Percentiles rank a stretch among this genome's conserved stretches.
Evolutionary conservation across 30 jellyfish, hydroid and myxozoan genomes (phyloP).

Genomic region (Turritopsis rubra): DNA sequence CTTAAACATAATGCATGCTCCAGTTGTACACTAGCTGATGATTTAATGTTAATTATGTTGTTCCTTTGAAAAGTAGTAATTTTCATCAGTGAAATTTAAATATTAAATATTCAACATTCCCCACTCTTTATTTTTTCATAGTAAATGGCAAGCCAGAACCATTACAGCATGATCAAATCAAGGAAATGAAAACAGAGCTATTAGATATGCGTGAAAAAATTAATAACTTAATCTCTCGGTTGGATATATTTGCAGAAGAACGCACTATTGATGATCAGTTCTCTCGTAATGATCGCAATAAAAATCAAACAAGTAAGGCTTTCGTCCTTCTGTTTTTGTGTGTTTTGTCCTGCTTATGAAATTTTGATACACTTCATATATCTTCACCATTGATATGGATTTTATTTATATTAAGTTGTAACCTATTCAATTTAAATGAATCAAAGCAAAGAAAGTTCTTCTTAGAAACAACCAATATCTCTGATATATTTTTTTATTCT

Average conservation of each 20-base stretch:
- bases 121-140: neutral
- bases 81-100: neutral
- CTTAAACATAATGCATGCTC: too few species aligned
- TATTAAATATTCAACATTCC: too few species aligned
- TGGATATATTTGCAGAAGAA: slow-evolving; percentile 63
- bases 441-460: slow-evolving; percentile 12
- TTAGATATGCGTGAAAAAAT: slow-evolving; percentile 67
- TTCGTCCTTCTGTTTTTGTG: neutral
- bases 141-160: slow-evolving; percentile 95
- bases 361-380: too few species aligned
- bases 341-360: neutral
- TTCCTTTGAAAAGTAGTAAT: neutral
- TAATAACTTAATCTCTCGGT: slow-evolving; percentile 49
- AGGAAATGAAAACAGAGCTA: slow-evolving; percentile 74
- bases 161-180: slow-evolving; percentile 86
- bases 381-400: too few species aligned
- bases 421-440: too few species aligned
- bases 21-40: too few species aligned
- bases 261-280: slow-evolving; percentile 15
- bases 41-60: too few species aligned
- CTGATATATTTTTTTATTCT: neutral
- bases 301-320: neutral
- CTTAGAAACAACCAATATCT: neutral
- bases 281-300: neutral
- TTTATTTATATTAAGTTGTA: too few species aligned